A percentile compares a stretch with the other conserved stretches of the same genome.
These are phyloP conservation scores for Macquaria ambigua DNA, from an alignment of 2,113 vertebrate genomes.

Conservation along the genomic window DNA sequence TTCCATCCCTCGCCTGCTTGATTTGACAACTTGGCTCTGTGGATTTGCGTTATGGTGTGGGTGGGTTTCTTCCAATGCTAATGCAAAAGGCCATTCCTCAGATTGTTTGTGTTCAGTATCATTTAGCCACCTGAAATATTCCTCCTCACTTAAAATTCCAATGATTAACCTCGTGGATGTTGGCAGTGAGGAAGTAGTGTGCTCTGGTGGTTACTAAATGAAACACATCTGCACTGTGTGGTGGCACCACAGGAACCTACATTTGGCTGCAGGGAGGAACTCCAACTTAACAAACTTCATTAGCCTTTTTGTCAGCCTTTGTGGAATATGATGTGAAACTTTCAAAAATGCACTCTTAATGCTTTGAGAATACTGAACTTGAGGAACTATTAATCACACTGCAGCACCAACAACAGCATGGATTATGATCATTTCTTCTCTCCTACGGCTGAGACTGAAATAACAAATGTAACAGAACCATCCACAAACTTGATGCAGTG, in stretches of 20 bases:
- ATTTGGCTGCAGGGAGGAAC: slow-evolving; percentile 42
- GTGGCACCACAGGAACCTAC: slow-evolving; percentile 37
- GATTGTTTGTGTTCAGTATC: slow-evolving; percentile 44
- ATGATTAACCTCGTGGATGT: slow-evolving; percentile 4
- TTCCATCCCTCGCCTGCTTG: background rate
- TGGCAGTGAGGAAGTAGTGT: slow-evolving; percentile 54
- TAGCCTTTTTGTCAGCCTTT: slow-evolving; percentile 14
- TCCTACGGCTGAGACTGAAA: background rate
- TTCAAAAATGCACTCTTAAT: slow-evolving; percentile 5
- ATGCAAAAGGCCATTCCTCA: slow-evolving; percentile 20
- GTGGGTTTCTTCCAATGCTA: slow-evolving; percentile 35
- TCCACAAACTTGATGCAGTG: background rate
- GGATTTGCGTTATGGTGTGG: slow-evolving; percentile 30
- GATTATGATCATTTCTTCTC: background rate
- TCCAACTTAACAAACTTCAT: slow-evolving; percentile 27
- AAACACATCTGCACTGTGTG: slow-evolving; percentile 45
- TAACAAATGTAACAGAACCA: background rate
- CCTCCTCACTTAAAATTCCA: slow-evolving; percentile 4
- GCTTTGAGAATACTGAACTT: background rate
- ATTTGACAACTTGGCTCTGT: slow-evolving; percentile 36
- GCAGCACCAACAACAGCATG: background rate
- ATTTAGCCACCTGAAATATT: slow-evolving; percentile 31
- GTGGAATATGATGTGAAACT: slow-evolving; percentile 11
- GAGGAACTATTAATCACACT: slow-evolving; percentile 16
- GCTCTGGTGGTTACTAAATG: slow-evolving; percentile 61